phyloP scores from a whole-genome alignment of 1,140 invertebrate genomes.

The Sitobion miscanthi region DNA sequence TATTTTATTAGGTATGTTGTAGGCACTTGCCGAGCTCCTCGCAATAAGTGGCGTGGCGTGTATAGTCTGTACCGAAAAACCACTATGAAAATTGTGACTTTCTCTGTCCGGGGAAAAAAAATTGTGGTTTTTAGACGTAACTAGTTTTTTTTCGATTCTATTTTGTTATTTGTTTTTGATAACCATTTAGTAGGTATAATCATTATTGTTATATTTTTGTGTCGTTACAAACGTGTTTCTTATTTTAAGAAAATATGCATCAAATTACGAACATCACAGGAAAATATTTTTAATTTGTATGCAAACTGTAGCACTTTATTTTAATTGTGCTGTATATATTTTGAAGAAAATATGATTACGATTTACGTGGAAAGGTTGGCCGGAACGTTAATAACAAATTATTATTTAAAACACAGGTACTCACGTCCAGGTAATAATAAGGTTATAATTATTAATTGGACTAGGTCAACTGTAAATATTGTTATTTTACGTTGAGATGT shows the following conservation, averaged over 20 bases:
- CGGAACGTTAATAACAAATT: background rate
- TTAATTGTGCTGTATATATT: background rate
- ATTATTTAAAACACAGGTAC: background rate
- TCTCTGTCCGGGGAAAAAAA: background rate
- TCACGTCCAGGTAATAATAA: background rate
- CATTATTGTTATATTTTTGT: background rate
- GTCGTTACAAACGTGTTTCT: background rate
- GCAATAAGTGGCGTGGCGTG: background rate
- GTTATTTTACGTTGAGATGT: background rate
- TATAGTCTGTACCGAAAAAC: background rate
- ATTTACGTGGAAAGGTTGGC: background rate
- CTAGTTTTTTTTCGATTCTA: background rate
- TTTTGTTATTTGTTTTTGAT: background rate
- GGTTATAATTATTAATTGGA: background rate
- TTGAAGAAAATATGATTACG: background rate
- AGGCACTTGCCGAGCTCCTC: background rate
- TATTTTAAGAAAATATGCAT: background rate
- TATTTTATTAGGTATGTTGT: background rate
- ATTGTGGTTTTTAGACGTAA: background rate
- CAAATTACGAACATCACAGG: background rate
- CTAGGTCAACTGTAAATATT: slow-evolving; percentile 1
- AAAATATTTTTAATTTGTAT: background rate
- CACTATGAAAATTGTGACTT: background rate
- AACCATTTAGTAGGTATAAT: background rate
- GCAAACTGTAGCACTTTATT: too few species aligned